Conservation (phyloP, 2,797 vertebrate genomes). For the Australoheros facetus region DNA sequence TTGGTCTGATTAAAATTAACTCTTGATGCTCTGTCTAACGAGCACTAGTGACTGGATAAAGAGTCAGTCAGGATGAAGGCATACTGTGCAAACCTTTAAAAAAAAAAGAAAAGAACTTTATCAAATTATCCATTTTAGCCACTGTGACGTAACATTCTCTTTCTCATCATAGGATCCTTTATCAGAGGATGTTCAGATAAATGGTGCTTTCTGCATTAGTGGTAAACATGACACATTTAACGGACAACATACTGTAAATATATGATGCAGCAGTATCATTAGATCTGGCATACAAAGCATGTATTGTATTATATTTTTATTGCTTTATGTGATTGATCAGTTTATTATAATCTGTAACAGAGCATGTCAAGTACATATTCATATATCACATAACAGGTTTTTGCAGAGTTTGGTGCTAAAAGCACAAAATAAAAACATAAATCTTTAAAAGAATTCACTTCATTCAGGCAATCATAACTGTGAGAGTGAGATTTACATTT, state of each 20-base stretch:
- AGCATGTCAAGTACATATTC: neutral
- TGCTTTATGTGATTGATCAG: neutral
- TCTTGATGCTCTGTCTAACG: neutral
- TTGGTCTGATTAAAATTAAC: neutral
- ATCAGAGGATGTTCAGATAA: neutral
- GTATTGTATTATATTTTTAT: neutral
- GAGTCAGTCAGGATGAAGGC: neutral
- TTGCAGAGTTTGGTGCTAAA: neutral
- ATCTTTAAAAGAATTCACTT: neutral
- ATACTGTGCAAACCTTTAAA: neutral
- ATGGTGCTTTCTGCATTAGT: neutral
- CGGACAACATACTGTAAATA: neutral
- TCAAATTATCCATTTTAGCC: neutral
- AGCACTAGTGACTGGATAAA: neutral
- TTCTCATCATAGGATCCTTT: neutral
- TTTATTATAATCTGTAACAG: no score
- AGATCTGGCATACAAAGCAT: neutral
- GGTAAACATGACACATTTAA: no score
- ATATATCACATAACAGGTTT: neutral
- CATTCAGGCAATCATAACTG: neutral
- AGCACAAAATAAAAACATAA: neutral
- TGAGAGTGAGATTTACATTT: slow-evolving; percentile 7
- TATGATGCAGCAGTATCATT: neutral
- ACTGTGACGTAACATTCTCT: neutral
- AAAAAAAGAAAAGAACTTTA: neutral